Evolutionary conservation across 2,797 vertebrate genomes (phyloP).

Genomic region (Loriculus beryllinus): DNA sequence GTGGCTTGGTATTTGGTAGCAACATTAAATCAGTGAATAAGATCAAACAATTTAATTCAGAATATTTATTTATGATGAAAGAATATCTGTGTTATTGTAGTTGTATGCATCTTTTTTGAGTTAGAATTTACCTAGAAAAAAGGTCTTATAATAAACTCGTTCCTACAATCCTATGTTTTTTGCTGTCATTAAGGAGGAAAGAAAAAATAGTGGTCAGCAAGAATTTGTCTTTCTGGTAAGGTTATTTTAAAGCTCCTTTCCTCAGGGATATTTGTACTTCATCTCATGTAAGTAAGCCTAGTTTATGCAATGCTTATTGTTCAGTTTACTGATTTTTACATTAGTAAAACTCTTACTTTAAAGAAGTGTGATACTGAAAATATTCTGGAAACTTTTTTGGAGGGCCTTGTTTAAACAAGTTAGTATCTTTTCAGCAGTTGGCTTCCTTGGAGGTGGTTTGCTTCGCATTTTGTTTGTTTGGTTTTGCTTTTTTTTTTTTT

Average conservation of each 20-base stretch:
- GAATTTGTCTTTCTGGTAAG: background rate
- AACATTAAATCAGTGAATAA: background rate
- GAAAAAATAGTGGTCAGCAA: background rate
- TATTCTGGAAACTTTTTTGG: background rate
- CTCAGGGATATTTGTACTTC: background rate
- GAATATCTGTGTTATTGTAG: background rate
- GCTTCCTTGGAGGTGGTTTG: background rate
- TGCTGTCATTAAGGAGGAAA: background rate
- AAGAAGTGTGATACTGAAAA: background rate
- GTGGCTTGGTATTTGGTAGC: background rate
- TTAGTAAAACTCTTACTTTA: background rate
- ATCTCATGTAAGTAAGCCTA: background rate
- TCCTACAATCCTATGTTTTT: background rate
- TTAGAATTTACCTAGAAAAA: background rate
- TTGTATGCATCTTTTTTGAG: background rate
- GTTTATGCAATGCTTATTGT: background rate
- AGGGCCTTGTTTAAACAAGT: background rate
- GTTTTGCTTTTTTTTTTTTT: background rate
- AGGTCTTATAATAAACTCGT: fast-evolving
- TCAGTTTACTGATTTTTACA: background rate
- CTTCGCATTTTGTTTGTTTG: fast-evolving
- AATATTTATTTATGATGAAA: background rate
- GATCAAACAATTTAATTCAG: background rate
- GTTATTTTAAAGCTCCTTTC: background rate
- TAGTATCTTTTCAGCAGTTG: background rate